Evolutionary conservation across 2,888 invertebrate species (phyloP).

Genomic region (Scaptomyza caliginosa): DNA sequence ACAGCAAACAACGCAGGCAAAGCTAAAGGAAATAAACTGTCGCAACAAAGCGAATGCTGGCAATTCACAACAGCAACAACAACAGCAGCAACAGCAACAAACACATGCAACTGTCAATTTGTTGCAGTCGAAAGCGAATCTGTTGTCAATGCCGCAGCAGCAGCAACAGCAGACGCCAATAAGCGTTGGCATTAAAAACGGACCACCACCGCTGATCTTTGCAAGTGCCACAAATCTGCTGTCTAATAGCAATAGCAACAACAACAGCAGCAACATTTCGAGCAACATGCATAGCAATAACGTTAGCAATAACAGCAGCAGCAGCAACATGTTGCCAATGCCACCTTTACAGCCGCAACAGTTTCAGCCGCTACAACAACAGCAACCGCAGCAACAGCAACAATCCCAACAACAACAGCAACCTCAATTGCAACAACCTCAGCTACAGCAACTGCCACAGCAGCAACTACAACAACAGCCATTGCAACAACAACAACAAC

Average conservation of each 20-base stretch:
- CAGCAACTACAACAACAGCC: slow-evolving; percentile 35
- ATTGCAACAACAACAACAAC: slow-evolving; percentile 29
- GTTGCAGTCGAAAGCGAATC: slow-evolving; percentile 54
- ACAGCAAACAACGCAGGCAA: slow-evolving; percentile 24
- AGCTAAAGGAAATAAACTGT: slow-evolving; percentile 38
- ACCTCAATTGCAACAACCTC: slow-evolving; percentile 33
- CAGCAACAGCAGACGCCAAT: slow-evolving; percentile 31
- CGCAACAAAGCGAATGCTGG: slow-evolving; percentile 38
- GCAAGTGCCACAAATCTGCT: slow-evolving; percentile 59
- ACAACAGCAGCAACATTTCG: slow-evolving; percentile 29
- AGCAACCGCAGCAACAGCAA: slow-evolving; percentile 18
- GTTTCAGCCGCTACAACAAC: slow-evolving; percentile 39
- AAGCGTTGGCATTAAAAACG: slow-evolving; percentile 51
- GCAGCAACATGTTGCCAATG: slow-evolving; percentile 34
- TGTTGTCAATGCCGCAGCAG: slow-evolving; percentile 53
- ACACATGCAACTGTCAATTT: slow-evolving; percentile 27
- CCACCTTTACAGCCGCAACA: slow-evolving; percentile 37
- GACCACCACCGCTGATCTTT: slow-evolving; percentile 75
- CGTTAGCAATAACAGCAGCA: slow-evolving; percentile 22
- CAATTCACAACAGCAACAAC: slow-evolving; percentile 26
- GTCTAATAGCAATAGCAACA: slow-evolving; percentile 50
- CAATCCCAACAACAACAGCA: slow-evolving; percentile 39
- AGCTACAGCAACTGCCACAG: slow-evolving; percentile 36
- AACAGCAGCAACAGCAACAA: slow-evolving; percentile 41
- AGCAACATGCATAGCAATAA: slow-evolving; percentile 25